Conservation (phyloP, 2,797 vertebrate genomes). For the Myiotriccus ornatus region DNA sequence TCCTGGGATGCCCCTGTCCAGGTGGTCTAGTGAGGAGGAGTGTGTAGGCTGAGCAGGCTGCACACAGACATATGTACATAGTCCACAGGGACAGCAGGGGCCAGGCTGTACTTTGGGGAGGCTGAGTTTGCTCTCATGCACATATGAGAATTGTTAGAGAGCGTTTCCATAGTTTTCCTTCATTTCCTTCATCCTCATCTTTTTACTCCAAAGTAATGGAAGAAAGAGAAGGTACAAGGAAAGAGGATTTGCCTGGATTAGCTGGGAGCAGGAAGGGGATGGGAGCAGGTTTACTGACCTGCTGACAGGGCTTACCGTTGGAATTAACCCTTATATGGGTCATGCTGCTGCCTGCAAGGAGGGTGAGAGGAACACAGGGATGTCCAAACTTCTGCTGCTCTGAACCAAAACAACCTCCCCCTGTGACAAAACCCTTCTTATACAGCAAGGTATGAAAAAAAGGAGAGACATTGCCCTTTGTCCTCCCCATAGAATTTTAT, state of each 20-base stretch:
- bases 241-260: constrained; percentile 56
- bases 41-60: not conserved
- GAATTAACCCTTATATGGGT: not conserved
- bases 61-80: fast-evolving
- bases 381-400: not conserved
- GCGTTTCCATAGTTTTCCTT: not conserved
- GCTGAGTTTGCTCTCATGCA: not conserved
- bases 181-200: not conserved
- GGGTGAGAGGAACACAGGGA: not conserved
- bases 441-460: not conserved
- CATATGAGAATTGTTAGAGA: not conserved
- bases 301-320: not conserved
- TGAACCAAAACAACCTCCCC: not conserved
- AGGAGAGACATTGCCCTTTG: not conserved
- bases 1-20: not conserved
- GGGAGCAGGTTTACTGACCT: not conserved
- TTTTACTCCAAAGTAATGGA: not conserved
- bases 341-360: fast-evolving
- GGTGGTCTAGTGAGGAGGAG: not conserved
- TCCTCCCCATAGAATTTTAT: not conserved
- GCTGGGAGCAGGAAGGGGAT: not conserved
- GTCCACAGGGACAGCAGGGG: not conserved
- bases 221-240: not conserved
- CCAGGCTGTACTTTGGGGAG: fast-evolving
- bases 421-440: not conserved